Evolutionary conservation across 1,140 invertebrate species (phyloP).

Genomic region (Elysia chlorotica): DNA sequence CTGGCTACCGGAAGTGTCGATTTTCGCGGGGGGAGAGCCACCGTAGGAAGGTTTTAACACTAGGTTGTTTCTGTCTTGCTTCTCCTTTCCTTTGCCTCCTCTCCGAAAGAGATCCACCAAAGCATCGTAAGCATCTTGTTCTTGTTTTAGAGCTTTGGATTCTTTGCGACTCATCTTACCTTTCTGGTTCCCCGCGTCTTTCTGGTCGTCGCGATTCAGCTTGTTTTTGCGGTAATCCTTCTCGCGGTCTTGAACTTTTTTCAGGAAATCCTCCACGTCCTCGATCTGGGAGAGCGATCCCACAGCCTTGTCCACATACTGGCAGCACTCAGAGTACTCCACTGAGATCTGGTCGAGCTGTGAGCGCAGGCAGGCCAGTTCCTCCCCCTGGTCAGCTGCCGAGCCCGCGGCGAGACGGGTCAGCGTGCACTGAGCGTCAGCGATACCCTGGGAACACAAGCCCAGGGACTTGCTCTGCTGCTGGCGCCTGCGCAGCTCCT

Average conservation of each 20-base stretch:
- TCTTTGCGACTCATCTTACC: background rate
- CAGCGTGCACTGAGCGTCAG: background rate
- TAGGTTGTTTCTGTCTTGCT: background rate
- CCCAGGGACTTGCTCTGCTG: background rate
- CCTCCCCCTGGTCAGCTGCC: background rate
- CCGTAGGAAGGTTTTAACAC: background rate
- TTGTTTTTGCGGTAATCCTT: background rate
- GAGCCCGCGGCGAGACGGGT: background rate
- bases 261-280: background rate
- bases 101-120: background rate
- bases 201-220: background rate
- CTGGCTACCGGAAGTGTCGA: background rate
- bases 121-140: background rate
- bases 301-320: conserved; percentile 8
- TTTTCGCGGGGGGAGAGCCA: background rate
- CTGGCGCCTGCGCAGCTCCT: conserved; percentile 3
- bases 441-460: background rate
- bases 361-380: background rate
- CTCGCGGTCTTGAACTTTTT: background rate
- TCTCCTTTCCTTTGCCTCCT: background rate
- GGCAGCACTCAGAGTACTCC: conserved; percentile 14
- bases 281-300: background rate
- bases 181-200: background rate
- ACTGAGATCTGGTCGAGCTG: conserved; percentile 5
- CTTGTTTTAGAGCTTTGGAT: background rate